phyloP scores from a whole-genome alignment of 2,113 vertebrate species.

The Alethe diademata region DNA sequence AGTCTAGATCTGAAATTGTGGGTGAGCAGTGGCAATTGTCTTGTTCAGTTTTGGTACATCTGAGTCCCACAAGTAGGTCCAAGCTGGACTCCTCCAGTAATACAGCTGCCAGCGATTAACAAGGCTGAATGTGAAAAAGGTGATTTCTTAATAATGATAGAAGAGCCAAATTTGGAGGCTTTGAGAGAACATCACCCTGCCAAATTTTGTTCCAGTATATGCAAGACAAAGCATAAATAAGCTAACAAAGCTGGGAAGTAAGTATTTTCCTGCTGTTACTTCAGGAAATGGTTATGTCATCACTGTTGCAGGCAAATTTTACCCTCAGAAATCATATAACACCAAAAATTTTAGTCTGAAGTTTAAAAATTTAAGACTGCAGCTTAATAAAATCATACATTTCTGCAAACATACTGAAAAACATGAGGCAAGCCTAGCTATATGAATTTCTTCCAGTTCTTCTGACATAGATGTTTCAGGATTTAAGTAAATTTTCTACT shows the following conservation, averaged over 20 bases:
- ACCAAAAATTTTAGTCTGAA: neutral
- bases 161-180: neutral
- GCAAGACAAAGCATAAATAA: neutral
- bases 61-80: neutral
- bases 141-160: neutral
- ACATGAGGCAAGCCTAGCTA: neutral
- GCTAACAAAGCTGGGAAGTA: neutral
- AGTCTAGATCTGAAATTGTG: fast-evolving
- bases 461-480: neutral
- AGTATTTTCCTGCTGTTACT: neutral
- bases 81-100: neutral
- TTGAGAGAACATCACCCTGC: neutral
- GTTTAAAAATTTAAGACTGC: neutral
- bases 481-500: neutral
- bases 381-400: neutral
- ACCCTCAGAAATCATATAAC: neutral
- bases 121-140: neutral
- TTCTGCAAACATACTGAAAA: neutral
- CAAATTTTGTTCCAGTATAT: neutral
- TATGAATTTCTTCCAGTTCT: neutral
- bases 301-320: neutral
- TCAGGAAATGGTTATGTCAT: neutral
- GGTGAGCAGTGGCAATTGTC: neutral
- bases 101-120: neutral
- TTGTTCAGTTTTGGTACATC: neutral